Evolutionary conservation across 2,888 invertebrate genomes (phyloP), one percentile per base, ranked within the genome.

Genomic region (Atrina japonica): DNA sequence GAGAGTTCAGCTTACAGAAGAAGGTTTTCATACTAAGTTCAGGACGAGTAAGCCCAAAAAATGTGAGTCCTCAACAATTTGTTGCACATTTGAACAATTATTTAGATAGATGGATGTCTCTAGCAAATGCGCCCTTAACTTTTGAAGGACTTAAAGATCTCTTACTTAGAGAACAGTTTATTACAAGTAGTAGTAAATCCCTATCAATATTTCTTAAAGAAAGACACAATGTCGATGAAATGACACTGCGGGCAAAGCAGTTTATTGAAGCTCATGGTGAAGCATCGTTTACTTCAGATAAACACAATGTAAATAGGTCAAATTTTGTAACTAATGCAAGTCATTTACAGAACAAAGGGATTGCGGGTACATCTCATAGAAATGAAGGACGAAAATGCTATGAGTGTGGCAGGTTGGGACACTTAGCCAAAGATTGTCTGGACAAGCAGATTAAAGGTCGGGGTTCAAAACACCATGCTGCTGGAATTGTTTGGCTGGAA

Each of bases 201-300:
- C 58, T 70, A 18, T 29, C 40, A 23, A 41, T 64, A 14, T 70
- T 64, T 40, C 29, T 69, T 1, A 59, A 65, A 47, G 69, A 69
- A 50, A 45, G 56, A 29, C 55, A 67, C 3, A 41, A 16, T 16
- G 47, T 72, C 16, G 14, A 43, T 1, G 49, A 52, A 35, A 67
- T 67, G 41, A 25, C 63, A 40, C 21, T 25, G 16, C 23, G 56
- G 7, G 59, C 60, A 2, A 69, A 73, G 21, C 50, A 65, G 43
- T 73, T 64, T 61, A 43, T 65, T 25, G 69, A 73, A 35, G 69
- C 73, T 5, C 65, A 73, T 56, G 40, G 40, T 6, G 25, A 40
- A 1, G 27, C 56, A 23, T 50, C 49, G 9, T 63, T 63, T 35
- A 9, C 14, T 18, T 25, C 18, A 41, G 43, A 41, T 23, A 1